Conservation (phyloP, 2,888 invertebrate genomes). For the Hydrotaea cyrtoneurina region DNA sequence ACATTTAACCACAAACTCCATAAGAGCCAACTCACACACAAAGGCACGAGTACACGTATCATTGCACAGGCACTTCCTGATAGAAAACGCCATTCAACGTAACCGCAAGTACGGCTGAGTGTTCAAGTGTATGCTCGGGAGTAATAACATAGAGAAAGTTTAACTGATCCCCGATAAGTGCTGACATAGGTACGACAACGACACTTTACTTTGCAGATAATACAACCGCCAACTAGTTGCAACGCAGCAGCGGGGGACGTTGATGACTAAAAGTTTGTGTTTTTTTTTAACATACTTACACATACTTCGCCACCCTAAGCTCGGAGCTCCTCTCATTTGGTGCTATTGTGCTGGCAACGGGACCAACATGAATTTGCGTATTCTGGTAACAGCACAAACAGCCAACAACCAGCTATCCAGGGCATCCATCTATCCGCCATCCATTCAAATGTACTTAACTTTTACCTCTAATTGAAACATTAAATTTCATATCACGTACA, state of each 20-base stretch:
- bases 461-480: slow-evolving; percentile 80
- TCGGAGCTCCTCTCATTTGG: slow-evolving; percentile 1
- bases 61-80: slow-evolving; percentile 15
- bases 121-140: neutral
- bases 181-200: slow-evolving; percentile 70
- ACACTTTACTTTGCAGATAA: slow-evolving; percentile 64
- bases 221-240: slow-evolving; percentile 63
- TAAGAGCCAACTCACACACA: slow-evolving; percentile 16
- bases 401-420: neutral
- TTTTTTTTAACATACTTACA: slow-evolving; percentile 8
- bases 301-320: neutral
- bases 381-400: slow-evolving; percentile 38
- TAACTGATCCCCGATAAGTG: slow-evolving; percentile 70
- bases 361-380: slow-evolving; percentile 61
- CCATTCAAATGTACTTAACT: slow-evolving; percentile 72
- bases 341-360: slow-evolving; percentile 3
- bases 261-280: slow-evolving; percentile 29
- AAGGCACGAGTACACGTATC: slow-evolving; percentile 41
- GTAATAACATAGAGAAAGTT: slow-evolving; percentile 46
- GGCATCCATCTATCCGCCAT: slow-evolving; percentile 49
- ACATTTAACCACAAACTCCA: slow-evolving; percentile 66
- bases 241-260: slow-evolving; percentile 12
- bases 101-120: slow-evolving; percentile 44
- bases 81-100: slow-evolving; percentile 24
- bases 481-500: slow-evolving; percentile 80